Base-by-base conservation (phyloP, 2,888 invertebrate species). In the Colletes collaris region DNA sequence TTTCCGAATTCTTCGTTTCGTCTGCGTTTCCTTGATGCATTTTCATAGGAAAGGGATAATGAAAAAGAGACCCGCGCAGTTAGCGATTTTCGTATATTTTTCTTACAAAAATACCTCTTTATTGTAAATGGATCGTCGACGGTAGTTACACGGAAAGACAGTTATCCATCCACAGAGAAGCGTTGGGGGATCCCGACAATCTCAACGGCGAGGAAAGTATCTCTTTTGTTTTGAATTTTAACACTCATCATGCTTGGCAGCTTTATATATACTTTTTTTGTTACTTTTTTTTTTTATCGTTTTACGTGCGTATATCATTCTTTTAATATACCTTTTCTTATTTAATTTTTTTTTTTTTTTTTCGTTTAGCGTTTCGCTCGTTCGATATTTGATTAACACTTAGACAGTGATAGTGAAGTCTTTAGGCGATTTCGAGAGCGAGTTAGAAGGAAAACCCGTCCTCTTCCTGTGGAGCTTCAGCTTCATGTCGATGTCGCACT, bases 361-460 rank as follows among this genome's bases (percentile, higher is more conserved):
- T 69, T 59, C 58, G 53, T 55, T 78, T 65, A 46, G n/a, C n/a
- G 52, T 59, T 58, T 60, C 10, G 27, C 11, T 55, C 44, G 60
- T 62, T 66, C 65, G 35, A 40, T 50, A 67, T 84, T 86, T 81
- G 79, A 86, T 82, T 84, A 87, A 81, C 87, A 87, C 71, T 92
- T 91, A 93, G 87, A 93, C 93, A 83, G 93, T 93, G 90, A 93
- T 93, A 80, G 93, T 93, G 87, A 93, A 93, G 89, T 93, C 93
- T 84, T 93, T 91, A 71, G 91, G 90, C 79, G 92, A 92, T 86
- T 92, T 90, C 55, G 91, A 91, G 83, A 92, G 90, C 82, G 91
- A 91, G 82, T 83, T 91, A 84, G 88, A 88, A 71, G 88, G 82
- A 68, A 87, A 84, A 16, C 86, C 89, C 67, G 85, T 81, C 87